Base-by-base conservation (phyloP, 1,140 invertebrate genomes). In the Goniozus legneri region DNA sequence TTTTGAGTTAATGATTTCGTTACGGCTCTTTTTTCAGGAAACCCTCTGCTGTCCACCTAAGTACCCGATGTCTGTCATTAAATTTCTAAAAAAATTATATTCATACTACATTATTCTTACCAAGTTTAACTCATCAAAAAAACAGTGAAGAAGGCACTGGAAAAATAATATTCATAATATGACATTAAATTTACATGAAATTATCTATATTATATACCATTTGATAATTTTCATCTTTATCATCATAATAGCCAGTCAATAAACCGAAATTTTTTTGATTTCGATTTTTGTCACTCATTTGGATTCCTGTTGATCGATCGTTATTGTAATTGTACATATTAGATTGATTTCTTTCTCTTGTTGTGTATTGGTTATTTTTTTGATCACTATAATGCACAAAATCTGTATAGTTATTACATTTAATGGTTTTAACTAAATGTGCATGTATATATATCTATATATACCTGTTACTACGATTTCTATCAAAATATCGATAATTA, bases 111-210 rank as follows among this genome's bases (percentile, higher is more conserved):
- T 27, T 13, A 14, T 58, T 58, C 63, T 52, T 56, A 73, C 71
- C 49, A 66, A 44, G 47, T 75, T 72, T 13, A 76, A 47, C 60
- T 76, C 72, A 22, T 65, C 62, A 46, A 76, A 75, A 43, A 75
- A 70, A 56, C 73, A 76, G 21, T 76, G 72, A 10, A 57, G 38
- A n/a, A 67, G 41, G 36, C 73, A 76, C 73, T 76, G 54, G 67
- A 71, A 3, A 53, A 31, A 50, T 27, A 37, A 13, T 33, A 39
- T 34, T 30, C 37, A 46, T 8, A 14, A 27, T 34, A 19, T 27
- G 24, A 20, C 8, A 10, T 15, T 2, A 27, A 13, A 14, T 16
- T 21, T 27, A 27, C 10, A 21, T 40, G n/a, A 24, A 3, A 27
- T 8, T n/a, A 40, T 21, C 2, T 24, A 20, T 18, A 37, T 37